Percentiles rank a stretch among this genome's conserved stretches.
Conservation (phyloP, 2,113 vertebrate genomes). For the Hypanus sabinus region DNA sequence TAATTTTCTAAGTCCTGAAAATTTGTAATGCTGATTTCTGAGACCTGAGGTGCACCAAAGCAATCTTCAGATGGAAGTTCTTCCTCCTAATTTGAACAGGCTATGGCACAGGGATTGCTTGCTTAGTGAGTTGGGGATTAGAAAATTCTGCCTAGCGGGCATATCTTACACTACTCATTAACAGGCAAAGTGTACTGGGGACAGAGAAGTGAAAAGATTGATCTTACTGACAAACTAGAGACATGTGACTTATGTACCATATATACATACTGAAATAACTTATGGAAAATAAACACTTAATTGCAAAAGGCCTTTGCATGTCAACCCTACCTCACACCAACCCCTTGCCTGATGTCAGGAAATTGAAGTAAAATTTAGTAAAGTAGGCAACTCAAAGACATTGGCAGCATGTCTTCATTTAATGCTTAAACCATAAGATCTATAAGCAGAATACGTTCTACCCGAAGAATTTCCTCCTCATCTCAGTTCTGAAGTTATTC, state of each 20-base stretch:
- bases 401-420: background rate
- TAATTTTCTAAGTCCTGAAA: background rate
- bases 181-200: background rate
- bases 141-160: background rate
- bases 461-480: too few species aligned
- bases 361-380: background rate
- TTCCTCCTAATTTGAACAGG: background rate
- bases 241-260: background rate
- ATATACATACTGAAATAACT: background rate
- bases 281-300: background rate
- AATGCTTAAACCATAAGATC: background rate
- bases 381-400: background rate
- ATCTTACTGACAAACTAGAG: background rate
- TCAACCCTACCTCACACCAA: background rate
- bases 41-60: background rate
- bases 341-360: background rate
- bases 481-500: too few species aligned
- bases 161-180: background rate
- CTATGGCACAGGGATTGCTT: background rate
- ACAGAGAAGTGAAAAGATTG: background rate
- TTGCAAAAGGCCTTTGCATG: background rate
- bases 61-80: background rate
- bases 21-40: background rate
- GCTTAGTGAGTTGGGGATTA: background rate
- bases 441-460: too few species aligned